Conservation (phyloP, 2,113 vertebrate genomes). For the Cyanoliseus patagonus region DNA sequence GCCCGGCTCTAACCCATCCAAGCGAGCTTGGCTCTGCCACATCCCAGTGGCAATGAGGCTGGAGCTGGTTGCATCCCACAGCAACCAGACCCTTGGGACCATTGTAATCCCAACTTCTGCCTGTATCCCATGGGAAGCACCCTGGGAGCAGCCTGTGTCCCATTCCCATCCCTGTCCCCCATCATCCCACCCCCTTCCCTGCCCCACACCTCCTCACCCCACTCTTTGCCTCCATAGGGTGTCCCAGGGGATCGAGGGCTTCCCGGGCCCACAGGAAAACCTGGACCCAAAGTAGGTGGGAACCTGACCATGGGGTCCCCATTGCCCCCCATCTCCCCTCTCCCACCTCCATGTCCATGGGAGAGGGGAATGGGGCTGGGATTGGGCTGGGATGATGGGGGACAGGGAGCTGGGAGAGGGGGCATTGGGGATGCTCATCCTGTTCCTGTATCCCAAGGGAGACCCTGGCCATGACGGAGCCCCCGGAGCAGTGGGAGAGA, state of each 20-base stretch:
- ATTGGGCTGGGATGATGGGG: not conserved
- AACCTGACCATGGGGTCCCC: not conserved
- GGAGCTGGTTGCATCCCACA: not conserved
- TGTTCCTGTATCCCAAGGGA: conserved; percentile 74
- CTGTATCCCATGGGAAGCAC: not conserved
- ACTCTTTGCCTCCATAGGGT: conserved; percentile 64
- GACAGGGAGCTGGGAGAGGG: not conserved
- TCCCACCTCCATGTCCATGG: too few species aligned
- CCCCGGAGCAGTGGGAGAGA: conserved; percentile 82
- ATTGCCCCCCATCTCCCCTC: too few species aligned
- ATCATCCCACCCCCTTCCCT: too few species aligned
- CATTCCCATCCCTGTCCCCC: too few species aligned
- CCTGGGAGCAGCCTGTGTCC: not conserved
- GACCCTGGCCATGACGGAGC: conserved; percentile 84
- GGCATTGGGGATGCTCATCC: not conserved
- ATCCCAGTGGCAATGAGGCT: not conserved
- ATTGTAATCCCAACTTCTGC: not conserved
- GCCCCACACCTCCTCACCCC: not conserved
- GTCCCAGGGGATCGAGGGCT: conserved; percentile 82
- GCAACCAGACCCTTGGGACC: too few species aligned
- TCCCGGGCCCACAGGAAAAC: conserved; percentile 83
- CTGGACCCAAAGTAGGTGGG: conserved; percentile 83
- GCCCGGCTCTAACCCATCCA: not conserved
- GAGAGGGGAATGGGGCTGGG: not conserved
- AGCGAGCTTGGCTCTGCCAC: not conserved